Base-by-base conservation (phyloP, 2,797 vertebrate species). In the Aselliscus stoliczkanus region DNA sequence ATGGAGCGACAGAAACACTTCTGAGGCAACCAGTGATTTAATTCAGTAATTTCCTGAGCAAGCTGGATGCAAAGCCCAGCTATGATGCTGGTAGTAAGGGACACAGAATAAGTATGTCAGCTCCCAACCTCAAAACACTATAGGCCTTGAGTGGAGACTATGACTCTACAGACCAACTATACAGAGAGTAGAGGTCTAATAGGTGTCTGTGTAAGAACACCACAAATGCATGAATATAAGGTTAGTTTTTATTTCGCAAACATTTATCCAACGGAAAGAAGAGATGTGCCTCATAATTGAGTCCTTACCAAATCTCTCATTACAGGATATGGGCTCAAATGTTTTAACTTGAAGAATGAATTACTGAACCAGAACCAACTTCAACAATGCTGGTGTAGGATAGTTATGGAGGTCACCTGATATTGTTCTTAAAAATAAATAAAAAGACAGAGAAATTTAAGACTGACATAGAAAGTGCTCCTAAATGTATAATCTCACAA, bases 371-470 rank as follows among this genome's bases (percentile, higher is more conserved):
- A 29, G 54, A 91, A 88, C 17, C 9, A 34, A 79, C n/a, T 64
- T 85, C 58, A 81, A 12, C 25, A 37, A 20, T 90, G 13, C 65
- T 87, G 20, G 17, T 83, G 85, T 79, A 20, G 39, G 29, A 42
- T 86, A 50, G 67, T 65, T 79, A 44, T 75, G 52, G 44, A 47
- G 18, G n/a, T n/a, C 42, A 37, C 37, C 7, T 47, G 58, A 31
- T 47, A 82, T 0, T 42, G 27, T 60, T 86, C 88, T 64, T 6
- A 7, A 77, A 96, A 87, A 84, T 13, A 90, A 69, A 73, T 56
- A 75, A 62, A 64, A 76, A 94, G 27, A 84, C 9, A 69, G 23
- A 67, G 27, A 95, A 47, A 94, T 93, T 72, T 95, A 92, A 95
- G 60, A 62, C 54, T 94, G 69, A 72, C 37, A 84, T 72, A 50